phyloP scores from a whole-genome alignment of 2,888 invertebrate genomes.

The Dryadula phaetusa region DNA sequence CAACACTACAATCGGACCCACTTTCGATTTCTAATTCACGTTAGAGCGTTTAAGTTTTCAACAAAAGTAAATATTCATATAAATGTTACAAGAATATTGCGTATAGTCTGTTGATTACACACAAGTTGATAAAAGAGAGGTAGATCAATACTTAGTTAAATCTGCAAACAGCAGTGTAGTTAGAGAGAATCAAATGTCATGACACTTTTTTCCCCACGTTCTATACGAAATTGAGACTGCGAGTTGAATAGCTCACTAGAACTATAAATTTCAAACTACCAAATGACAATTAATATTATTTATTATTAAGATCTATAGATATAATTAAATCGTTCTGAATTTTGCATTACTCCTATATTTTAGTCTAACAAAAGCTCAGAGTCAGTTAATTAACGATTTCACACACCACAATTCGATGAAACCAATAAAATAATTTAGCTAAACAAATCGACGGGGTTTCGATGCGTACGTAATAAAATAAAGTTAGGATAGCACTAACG shows the following conservation, averaged over 20 bases:
- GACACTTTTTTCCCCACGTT: no score
- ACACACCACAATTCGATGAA: slow-evolving; percentile 53
- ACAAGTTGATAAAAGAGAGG: not conserved
- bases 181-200: no score
- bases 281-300: no score
- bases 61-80: slow-evolving; percentile 14
- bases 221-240: no score
- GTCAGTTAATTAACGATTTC: slow-evolving; percentile 47
- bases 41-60: slow-evolving; percentile 20
- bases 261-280: no score
- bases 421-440: slow-evolving; percentile 67
- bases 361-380: slow-evolving; percentile 31
- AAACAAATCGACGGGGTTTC: slow-evolving; percentile 62
- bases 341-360: slow-evolving; percentile 40
- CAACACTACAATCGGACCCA: slow-evolving; percentile 49
- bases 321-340: slow-evolving; percentile 35
- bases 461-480: slow-evolving; percentile 64
- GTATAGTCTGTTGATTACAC: not conserved
- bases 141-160: not conserved
- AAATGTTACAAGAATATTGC: slow-evolving; percentile 4
- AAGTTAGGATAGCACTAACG: slow-evolving; percentile 66
- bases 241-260: no score
- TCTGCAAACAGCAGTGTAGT: no score
- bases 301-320: slow-evolving; percentile 16
- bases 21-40: slow-evolving; percentile 54